Conservation (phyloP, 2,888 invertebrate genomes). For the Dryococelus australis region DNA sequence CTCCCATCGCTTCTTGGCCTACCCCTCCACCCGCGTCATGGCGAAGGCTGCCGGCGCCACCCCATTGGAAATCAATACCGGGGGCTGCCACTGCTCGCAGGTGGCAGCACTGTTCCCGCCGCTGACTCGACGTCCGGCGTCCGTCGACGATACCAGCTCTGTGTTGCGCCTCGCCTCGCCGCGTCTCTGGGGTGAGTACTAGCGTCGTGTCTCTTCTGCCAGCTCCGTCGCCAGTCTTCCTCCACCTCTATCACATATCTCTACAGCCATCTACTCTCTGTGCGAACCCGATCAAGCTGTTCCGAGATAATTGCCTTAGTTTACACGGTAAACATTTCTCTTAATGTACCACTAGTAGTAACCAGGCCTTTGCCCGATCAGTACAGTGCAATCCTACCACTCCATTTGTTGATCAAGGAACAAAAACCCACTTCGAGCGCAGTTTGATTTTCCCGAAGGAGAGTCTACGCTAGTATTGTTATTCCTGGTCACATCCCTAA, state of each 20-base stretch:
- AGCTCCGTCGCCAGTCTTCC: background rate
- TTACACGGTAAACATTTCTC: background rate
- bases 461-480: too few species aligned
- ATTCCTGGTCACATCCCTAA: too few species aligned
- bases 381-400: too few species aligned
- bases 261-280: background rate
- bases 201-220: background rate
- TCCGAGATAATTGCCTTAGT: background rate
- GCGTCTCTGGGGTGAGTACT: background rate
- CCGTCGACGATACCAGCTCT: background rate
- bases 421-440: too few species aligned
- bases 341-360: background rate
- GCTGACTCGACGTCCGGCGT: background rate
- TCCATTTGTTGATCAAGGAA: too few species aligned
- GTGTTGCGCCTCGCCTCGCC: background rate
- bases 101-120: background rate
- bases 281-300: background rate
- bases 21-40: too few species aligned
- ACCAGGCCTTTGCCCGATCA: too few species aligned
- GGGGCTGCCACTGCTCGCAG: background rate
- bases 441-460: too few species aligned
- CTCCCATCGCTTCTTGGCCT: background rate
- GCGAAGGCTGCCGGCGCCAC: background rate
- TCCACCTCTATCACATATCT: background rate
- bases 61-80: background rate